Percentiles rank a stretch among this genome's conserved stretches.
Conservation (phyloP, 92 coral and sea anemone species). For the Parazoanthus atlanticus region DNA sequence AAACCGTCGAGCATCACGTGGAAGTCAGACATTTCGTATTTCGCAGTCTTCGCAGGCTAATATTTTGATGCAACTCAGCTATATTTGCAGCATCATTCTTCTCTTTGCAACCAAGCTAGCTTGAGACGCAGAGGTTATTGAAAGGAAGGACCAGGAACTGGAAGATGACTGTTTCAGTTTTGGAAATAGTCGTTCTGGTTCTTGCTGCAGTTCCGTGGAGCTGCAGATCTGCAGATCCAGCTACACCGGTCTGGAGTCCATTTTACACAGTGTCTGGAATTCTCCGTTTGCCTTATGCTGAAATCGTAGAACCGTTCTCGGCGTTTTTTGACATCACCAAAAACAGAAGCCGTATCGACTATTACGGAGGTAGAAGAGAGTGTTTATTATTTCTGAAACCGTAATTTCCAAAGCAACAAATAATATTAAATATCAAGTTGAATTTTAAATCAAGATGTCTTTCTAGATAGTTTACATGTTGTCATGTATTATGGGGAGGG, state of each 20-base stretch:
- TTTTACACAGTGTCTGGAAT: constrained; percentile 79
- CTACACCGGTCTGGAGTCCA: constrained; percentile 53
- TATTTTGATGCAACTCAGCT: too few species aligned
- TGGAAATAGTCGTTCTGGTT: background rate
- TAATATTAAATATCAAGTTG: too few species aligned
- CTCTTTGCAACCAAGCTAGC: background rate
- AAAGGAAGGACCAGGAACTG: background rate
- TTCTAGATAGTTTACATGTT: too few species aligned
- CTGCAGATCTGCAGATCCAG: background rate
- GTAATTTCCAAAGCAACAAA: too few species aligned
- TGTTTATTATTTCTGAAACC: too few species aligned
- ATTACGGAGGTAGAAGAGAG: constrained; percentile 79
- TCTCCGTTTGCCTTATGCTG: constrained; percentile 90
- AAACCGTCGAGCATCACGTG: constrained; percentile 12
- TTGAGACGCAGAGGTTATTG: background rate
- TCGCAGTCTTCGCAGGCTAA: background rate
- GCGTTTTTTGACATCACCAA: constrained; percentile 81
- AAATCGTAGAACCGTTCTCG: constrained; percentile 83
- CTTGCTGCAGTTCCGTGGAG: background rate
- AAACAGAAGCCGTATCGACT: constrained; percentile 89
- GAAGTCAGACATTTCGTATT: background rate
- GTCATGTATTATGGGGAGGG: too few species aligned
- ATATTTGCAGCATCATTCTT: background rate
- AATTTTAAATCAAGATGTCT: too few species aligned
- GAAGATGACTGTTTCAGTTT: background rate